Conservation (phyloP, 2,113 vertebrate species). For the Notechis scutatus region DNA sequence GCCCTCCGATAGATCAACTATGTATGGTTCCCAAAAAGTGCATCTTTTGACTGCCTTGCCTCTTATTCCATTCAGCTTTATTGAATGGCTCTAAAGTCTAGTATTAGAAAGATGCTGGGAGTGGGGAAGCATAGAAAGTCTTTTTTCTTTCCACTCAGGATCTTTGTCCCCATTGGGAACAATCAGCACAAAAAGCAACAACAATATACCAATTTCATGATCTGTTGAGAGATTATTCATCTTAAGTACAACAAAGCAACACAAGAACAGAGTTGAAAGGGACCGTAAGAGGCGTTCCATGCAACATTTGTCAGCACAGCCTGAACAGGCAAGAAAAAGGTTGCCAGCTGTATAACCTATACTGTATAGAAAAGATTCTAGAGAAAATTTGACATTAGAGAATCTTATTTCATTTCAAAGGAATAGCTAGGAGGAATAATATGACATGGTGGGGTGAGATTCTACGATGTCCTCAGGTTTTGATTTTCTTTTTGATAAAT, state of each 20-base stretch:
- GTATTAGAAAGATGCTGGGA: not conserved
- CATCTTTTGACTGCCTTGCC: not conserved
- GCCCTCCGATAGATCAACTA: not conserved
- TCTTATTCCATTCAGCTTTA: not conserved
- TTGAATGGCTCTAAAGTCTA: not conserved
- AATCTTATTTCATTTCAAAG: not conserved
- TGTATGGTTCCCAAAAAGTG: not conserved
- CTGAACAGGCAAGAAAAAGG: not conserved
- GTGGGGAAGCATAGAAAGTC: not conserved
- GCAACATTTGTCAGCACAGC: not conserved
- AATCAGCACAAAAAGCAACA: not conserved
- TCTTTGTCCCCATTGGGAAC: not conserved
- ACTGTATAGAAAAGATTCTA: not conserved
- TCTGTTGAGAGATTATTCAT: not conserved
- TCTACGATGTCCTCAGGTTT: not conserved
- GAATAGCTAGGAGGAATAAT: not conserved
- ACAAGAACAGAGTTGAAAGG: not conserved
- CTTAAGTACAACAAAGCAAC: not conserved
- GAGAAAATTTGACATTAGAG: not conserved
- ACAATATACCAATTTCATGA: not conserved
- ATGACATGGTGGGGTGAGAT: not conserved
- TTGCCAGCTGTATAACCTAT: not conserved
- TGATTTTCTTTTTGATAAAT: not conserved
- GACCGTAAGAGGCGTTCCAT: not conserved
- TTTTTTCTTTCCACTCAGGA: not conserved